Evolutionary conservation across 2,797 vertebrate genomes (phyloP).

Genomic region (Nannoperca obscura): DNA sequence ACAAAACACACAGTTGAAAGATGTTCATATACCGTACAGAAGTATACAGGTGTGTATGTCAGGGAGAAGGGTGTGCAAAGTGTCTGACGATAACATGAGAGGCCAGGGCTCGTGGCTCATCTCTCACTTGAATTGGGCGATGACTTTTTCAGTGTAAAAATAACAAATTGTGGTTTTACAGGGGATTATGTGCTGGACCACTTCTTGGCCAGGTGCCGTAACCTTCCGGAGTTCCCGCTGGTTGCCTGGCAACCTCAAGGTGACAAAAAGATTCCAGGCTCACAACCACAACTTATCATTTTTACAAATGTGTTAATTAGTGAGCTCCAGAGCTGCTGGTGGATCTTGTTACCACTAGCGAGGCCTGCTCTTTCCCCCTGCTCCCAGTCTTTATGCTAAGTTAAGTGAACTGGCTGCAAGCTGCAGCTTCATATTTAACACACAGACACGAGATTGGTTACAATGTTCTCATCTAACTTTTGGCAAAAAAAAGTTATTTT

Average conservation of each 20-base stretch:
- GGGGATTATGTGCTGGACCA: neutral
- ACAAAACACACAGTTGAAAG: neutral
- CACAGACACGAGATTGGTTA: neutral
- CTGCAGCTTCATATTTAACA: neutral
- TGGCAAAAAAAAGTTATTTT: neutral
- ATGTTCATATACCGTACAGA: neutral
- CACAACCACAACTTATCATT: neutral
- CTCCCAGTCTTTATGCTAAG: neutral
- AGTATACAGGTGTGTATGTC: neutral
- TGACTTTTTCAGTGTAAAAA: neutral
- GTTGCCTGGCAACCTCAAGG: neutral
- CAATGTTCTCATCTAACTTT: neutral
- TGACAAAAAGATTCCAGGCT: too few relatives aligned
- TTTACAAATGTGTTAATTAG: slow-evolving; percentile 11
- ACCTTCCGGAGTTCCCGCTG: neutral
- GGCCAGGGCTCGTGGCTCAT: neutral
- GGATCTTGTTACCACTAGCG: neutral
- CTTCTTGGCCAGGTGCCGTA: neutral
- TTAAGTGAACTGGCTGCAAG: neutral
- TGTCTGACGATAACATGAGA: neutral
- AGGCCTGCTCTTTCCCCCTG: neutral
- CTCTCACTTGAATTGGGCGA: neutral
- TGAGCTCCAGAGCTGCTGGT: slow-evolving; percentile 3
- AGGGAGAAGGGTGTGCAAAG: neutral
- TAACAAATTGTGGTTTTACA: neutral